Percentiles rank a stretch among this genome's conserved stretches.
Evolutionary conservation across 2,113 vertebrate genomes (phyloP).

Genomic region (Acanthochromis polyacanthus): DNA sequence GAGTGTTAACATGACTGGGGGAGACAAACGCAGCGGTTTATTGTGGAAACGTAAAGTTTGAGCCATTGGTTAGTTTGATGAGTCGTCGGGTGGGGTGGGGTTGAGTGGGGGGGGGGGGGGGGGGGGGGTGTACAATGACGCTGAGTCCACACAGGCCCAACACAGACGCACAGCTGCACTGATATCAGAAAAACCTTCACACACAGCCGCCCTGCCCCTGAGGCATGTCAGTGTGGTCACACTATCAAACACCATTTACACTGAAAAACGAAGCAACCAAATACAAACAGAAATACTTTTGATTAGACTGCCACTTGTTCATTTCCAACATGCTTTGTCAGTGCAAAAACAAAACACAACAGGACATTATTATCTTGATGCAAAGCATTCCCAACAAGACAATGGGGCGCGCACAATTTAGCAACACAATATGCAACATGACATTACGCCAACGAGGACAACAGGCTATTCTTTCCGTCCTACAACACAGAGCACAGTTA

Average conservation of each 20-base stretch:
- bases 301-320: neutral
- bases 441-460: conserved; percentile 69
- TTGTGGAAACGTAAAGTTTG: neutral
- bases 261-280: neutral
- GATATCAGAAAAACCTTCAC: conserved; percentile 54
- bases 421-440: conserved; percentile 65
- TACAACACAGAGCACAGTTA: conserved; percentile 65
- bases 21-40: conserved; percentile 1
- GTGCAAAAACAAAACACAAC: conserved; percentile 43
- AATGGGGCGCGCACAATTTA: conserved; percentile 62
- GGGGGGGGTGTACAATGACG: conserved; percentile 2
- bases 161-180: conserved; percentile 50
- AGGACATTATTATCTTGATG: conserved; percentile 45
- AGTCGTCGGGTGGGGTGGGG: conserved; percentile 13
- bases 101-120: too few species aligned
- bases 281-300: neutral
- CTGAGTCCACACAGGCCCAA: conserved; percentile 40
- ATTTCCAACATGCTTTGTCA: conserved; percentile 66
- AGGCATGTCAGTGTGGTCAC: conserved; percentile 38
- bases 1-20: conserved; percentile 30
- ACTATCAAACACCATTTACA: conserved; percentile 6
- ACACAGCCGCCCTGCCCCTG: conserved; percentile 43
- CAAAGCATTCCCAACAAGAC: conserved; percentile 61
- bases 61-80: conserved; percentile 59
- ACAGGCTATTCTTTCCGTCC: conserved; percentile 69